Conservation (phyloP, 2,888 invertebrate genomes). For the Aquatica leii region DNA sequence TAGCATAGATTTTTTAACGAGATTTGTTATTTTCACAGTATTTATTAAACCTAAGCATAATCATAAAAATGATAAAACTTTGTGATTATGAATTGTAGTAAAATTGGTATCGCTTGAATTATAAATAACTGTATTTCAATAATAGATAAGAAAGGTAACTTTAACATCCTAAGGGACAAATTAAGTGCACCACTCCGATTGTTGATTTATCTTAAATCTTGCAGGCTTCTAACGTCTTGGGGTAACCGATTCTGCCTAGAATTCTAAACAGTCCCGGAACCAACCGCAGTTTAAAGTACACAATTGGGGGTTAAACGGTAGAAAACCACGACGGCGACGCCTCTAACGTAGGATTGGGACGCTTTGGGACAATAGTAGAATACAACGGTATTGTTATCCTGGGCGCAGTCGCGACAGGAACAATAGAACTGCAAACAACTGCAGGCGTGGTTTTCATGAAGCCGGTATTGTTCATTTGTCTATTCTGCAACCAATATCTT, state of each 20-base stretch:
- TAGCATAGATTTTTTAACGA: no score
- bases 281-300: conserved; percentile 37
- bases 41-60: no score
- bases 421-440: conserved; percentile 60
- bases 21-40: no score
- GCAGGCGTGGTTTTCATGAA: conserved; percentile 57
- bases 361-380: conserved; percentile 58
- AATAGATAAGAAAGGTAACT: no score
- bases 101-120: no score
- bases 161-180: background rate
- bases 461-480: conserved; percentile 62
- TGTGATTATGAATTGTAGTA: no score
- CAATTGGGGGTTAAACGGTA: conserved; percentile 47
- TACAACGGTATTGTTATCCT: conserved; percentile 57
- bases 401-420: conserved; percentile 59
- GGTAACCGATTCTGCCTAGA: background rate
- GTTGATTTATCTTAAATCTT: conserved; percentile 5
- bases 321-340: conserved; percentile 52
- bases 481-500: conserved; percentile 49
- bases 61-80: no score
- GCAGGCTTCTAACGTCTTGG: background rate
- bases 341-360: conserved; percentile 59
- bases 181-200: background rate
- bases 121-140: no score
- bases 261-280: conserved; percentile 19